Conservation (phyloP, 2,113 vertebrate genomes). For the Aplodontia rufa region DNA sequence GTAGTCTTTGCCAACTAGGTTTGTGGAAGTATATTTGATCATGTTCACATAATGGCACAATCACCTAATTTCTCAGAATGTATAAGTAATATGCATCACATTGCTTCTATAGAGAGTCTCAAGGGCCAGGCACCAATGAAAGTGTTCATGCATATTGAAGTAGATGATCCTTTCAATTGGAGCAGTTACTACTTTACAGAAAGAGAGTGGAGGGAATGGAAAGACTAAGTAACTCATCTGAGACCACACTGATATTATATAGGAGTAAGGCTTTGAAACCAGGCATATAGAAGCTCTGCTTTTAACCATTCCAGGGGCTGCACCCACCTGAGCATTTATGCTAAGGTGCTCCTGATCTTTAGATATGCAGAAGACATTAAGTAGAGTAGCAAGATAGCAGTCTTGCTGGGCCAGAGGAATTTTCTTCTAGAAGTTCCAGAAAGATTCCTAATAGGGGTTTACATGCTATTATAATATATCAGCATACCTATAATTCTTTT, state of each 20-base stretch:
- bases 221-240: background rate
- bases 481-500: constrained; percentile 37
- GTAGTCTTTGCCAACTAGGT: background rate
- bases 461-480: background rate
- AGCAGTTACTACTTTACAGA: background rate
- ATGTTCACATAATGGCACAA: background rate
- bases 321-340: background rate
- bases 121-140: background rate
- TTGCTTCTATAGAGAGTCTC: background rate
- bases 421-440: constrained; percentile 36
- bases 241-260: background rate
- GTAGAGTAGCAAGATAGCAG: background rate
- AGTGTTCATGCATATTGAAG: background rate
- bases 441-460: constrained; percentile 21
- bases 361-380: background rate
- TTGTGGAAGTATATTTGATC: background rate
- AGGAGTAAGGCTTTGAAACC: background rate
- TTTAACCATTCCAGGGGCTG: background rate
- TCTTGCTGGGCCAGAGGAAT: background rate
- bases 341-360: background rate
- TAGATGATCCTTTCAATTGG: background rate
- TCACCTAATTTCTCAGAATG: background rate
- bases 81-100: too few species aligned
- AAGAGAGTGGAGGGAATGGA: background rate
- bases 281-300: background rate